Conservation (phyloP, 2,888 invertebrate species). For the Archips xylosteana region DNA sequence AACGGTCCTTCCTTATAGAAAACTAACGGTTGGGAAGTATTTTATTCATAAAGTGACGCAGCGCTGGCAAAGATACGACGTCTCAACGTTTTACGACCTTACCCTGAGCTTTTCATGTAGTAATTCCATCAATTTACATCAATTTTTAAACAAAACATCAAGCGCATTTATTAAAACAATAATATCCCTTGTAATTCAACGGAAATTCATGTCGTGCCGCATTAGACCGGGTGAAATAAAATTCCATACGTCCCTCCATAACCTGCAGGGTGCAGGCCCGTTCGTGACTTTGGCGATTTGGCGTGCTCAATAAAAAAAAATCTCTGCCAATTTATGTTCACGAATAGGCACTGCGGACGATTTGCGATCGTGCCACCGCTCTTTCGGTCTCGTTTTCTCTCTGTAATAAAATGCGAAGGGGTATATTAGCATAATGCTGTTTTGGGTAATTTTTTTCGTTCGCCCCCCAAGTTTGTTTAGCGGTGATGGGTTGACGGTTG, state of each 20-base stretch:
- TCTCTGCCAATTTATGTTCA: conserved; percentile 44
- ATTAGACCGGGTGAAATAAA: conserved; percentile 37
- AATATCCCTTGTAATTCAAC: conserved; percentile 28
- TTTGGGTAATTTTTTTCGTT: conserved; percentile 29
- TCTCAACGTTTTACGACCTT: too few relatives aligned
- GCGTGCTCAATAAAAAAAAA: conserved; percentile 45
- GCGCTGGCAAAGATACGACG: too few relatives aligned
- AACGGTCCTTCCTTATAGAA: too few relatives aligned
- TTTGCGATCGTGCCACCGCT: conserved; percentile 41
- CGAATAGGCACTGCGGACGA: conserved; percentile 46
- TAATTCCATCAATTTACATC: neutral
- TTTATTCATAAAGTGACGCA: too few relatives aligned
- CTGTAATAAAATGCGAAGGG: conserved; percentile 40
- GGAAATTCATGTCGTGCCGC: conserved; percentile 38
- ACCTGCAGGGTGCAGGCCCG: conserved; percentile 38
- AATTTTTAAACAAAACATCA: neutral
- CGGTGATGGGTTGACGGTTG: conserved; percentile 28
- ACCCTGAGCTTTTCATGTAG: too few relatives aligned
- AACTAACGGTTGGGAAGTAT: too few relatives aligned
- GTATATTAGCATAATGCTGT: conserved; percentile 41
- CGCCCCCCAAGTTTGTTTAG: conserved; percentile 10
- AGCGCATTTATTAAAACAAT: conserved; percentile 9
- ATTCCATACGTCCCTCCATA: conserved; percentile 26
- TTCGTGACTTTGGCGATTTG: conserved; percentile 46
- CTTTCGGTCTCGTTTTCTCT: conserved; percentile 32